Percentiles rank a stretch among this genome's conserved stretches.
Evolutionary conservation across 2,797 vertebrate species (phyloP).

Genomic region (Molossus molossus): DNA sequence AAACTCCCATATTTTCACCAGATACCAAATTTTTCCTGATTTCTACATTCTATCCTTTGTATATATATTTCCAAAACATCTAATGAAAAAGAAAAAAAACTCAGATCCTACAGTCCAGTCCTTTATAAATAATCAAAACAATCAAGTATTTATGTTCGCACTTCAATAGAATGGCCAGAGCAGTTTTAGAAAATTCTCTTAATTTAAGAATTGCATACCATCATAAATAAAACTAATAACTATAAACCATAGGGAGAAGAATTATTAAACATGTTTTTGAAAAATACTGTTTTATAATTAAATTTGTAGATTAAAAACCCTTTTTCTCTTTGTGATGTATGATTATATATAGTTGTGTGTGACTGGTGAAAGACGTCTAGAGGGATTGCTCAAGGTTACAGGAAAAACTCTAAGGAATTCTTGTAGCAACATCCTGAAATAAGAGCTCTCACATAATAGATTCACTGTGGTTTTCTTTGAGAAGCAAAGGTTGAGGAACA

Average conservation of each 20-base stretch:
- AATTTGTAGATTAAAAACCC: slow-evolving; percentile 62
- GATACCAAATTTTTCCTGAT: neutral
- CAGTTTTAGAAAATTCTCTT: neutral
- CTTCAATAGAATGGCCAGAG: neutral
- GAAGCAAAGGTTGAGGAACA: slow-evolving; percentile 55
- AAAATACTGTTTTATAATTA: slow-evolving; percentile 54
- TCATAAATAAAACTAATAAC: slow-evolving; percentile 29
- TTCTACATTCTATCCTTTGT: slow-evolving; percentile 12
- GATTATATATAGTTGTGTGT: slow-evolving; percentile 52
- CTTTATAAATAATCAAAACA: slow-evolving; percentile 69
- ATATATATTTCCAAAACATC: slow-evolving; percentile 63
- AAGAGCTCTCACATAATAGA: slow-evolving; percentile 80
- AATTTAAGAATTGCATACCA: slow-evolving; percentile 25
- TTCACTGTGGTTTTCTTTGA: slow-evolving; percentile 78
- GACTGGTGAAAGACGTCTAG: slow-evolving; percentile 63
- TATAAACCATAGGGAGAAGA: neutral
- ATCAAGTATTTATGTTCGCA: slow-evolving; percentile 34
- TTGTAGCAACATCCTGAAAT: slow-evolving; percentile 83
- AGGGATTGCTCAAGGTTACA: slow-evolving; percentile 81
- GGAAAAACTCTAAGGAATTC: slow-evolving; percentile 78
- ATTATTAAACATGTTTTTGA: slow-evolving; percentile 11
- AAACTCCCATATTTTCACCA: neutral
- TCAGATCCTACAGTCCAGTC: neutral
- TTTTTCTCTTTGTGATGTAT: slow-evolving; percentile 51
- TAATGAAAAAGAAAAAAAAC: slow-evolving; percentile 48